phyloP scores from a whole-genome alignment of 2,113 vertebrate species.

The Gadus macrocephalus region DNA sequence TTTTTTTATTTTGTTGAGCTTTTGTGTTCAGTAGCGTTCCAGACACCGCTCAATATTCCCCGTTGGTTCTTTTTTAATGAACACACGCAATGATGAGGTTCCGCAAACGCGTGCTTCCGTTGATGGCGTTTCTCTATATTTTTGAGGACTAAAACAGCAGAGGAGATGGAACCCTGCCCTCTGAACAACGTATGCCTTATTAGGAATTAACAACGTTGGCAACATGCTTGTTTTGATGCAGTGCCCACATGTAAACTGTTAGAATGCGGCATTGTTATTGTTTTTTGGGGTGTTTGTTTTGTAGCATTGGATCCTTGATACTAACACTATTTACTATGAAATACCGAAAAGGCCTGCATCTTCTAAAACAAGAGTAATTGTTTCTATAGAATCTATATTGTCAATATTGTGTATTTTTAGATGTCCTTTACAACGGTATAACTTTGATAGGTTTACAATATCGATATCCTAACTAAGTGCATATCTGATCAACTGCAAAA shows the following conservation, averaged over 20 bases:
- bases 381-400: slow-evolving; percentile 17
- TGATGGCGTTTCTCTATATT: too few relatives aligned
- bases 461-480: too few relatives aligned
- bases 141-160: too few relatives aligned
- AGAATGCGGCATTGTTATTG: not conserved
- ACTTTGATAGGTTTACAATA: slow-evolving; percentile 21
- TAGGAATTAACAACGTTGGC: too few relatives aligned
- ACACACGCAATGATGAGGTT: too few relatives aligned
- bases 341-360: slow-evolving; percentile 13
- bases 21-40: not conserved
- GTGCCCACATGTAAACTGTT: slow-evolving; percentile 24
- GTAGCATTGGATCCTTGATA: slow-evolving; percentile 1
- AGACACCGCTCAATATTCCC: slow-evolving; percentile 15
- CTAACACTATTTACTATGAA: not conserved
- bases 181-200: too few relatives aligned
- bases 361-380: slow-evolving; percentile 23
- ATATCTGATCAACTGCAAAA: too few relatives aligned
- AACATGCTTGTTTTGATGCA: slow-evolving; percentile 39
- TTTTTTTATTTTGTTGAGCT: not conserved
- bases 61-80: too few relatives aligned
- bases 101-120: too few relatives aligned
- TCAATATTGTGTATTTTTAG: slow-evolving; percentile 17
- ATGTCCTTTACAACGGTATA: slow-evolving; percentile 24
- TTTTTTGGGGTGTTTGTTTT: slow-evolving; percentile 39
- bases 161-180: too few relatives aligned